Percentiles rank a stretch among this genome's conserved stretches.
Evolutionary conservation across 2,888 invertebrate species (phyloP).

Genomic region (Melitaea athalia): DNA sequence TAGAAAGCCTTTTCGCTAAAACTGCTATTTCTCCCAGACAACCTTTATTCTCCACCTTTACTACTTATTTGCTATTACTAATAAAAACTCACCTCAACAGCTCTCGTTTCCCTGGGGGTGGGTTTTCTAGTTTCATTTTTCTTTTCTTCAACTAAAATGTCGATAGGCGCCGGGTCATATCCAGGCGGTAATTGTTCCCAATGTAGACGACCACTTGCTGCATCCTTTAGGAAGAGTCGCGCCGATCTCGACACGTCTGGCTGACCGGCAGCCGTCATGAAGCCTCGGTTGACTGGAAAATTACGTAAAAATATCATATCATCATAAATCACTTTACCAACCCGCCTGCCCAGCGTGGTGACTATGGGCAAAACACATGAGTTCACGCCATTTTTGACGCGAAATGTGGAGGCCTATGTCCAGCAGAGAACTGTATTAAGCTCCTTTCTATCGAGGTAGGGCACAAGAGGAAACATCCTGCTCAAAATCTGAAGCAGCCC

Average conservation of each 20-base stretch:
- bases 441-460: too few species aligned
- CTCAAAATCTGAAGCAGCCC: too few species aligned
- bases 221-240: constrained; percentile 95
- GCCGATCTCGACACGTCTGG: constrained; percentile 97
- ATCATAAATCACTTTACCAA: too few species aligned
- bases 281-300: constrained; percentile 92
- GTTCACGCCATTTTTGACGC: too few species aligned
- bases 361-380: too few species aligned
- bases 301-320: neutral
- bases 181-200: constrained; percentile 93
- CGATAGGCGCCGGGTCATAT: constrained; percentile 81
- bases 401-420: too few species aligned
- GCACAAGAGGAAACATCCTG: too few species aligned
- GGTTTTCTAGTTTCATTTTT: constrained; percentile 45
- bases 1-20: too few species aligned
- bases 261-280: constrained; percentile 97
- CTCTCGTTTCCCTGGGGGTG: constrained; percentile 64
- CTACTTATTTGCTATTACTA: neutral
- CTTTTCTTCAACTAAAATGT: constrained; percentile 62
- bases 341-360: too few species aligned
- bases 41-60: too few species aligned
- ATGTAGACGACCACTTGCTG: constrained; percentile 91
- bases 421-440: too few species aligned
- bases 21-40: too few species aligned
- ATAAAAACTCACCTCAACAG: constrained; percentile 60